These are phyloP conservation scores for Coptodon bakossiorum DNA, from an alignment of 2,113 vertebrate genomes.

Conservation along the genomic window DNA sequence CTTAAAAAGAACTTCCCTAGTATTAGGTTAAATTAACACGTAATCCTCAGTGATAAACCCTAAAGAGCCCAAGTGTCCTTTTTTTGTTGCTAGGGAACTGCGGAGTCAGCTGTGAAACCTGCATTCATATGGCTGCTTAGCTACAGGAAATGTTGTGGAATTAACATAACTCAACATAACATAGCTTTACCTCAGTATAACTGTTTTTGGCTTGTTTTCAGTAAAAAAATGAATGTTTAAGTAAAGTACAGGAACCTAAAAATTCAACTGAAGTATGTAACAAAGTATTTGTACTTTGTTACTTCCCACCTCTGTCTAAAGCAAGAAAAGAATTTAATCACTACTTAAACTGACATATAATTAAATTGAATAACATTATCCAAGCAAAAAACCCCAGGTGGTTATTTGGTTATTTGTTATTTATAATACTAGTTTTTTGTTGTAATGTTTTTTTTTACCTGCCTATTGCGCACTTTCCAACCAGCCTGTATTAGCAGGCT, in stretches of 20 bases:
- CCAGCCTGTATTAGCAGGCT: neutral
- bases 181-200: neutral
- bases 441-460: neutral
- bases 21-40: neutral
- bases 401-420: neutral
- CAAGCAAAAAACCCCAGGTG: neutral
- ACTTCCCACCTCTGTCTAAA: neutral
- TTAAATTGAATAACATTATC: neutral
- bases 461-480: neutral
- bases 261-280: neutral
- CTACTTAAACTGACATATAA: neutral
- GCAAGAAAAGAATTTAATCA: neutral
- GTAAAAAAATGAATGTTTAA: neutral
- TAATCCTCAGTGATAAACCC: neutral
- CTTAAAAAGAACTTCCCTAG: neutral
- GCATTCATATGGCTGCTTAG: neutral
- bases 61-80: neutral
- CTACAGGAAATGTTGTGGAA: neutral
- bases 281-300: too few species aligned
- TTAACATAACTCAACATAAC: neutral
- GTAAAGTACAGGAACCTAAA: neutral
- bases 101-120: neutral
- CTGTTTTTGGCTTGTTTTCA: neutral
- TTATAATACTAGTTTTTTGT: neutral
- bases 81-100: constrained; percentile 6